Percentiles rank a stretch among this genome's conserved stretches.
phyloP scores from a whole-genome alignment of 2,797 vertebrate species.

The Aulostomus chinensis region DNA sequence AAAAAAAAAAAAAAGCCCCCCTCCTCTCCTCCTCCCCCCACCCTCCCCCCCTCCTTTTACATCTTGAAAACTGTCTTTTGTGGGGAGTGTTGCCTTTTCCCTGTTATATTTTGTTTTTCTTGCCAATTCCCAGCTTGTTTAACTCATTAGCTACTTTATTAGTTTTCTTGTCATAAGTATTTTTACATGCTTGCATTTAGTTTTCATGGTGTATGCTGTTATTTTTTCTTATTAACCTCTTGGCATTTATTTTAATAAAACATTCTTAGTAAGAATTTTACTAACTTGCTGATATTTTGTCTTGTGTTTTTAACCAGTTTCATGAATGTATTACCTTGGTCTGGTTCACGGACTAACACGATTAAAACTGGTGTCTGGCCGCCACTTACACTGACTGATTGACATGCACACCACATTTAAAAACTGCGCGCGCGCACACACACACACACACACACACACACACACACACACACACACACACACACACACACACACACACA shows the following conservation, averaged over 20 bases:
- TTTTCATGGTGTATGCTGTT: conserved; percentile 90
- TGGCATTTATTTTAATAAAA: conserved; percentile 92
- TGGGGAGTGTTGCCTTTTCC: conserved; percentile 82
- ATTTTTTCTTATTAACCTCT: conserved; percentile 88
- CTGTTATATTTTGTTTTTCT: conserved; percentile 76
- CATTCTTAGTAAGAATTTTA: conserved; percentile 91
- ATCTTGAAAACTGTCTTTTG: conserved; percentile 74
- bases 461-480: conserved; percentile 14
- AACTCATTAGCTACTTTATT: conserved; percentile 87
- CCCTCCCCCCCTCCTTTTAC: conserved; percentile 58
- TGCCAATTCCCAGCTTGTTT: conserved; percentile 85
- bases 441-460: conserved; percentile 14
- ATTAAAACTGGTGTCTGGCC: conserved; percentile 83
- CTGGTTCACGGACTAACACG: conserved; percentile 87
- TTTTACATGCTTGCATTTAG: conserved; percentile 91
- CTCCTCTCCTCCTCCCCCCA: conserved; percentile 32
- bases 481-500: conserved; percentile 27
- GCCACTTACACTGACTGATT: conserved; percentile 59
- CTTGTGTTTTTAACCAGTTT: conserved; percentile 88
- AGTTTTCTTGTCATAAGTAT: conserved; percentile 85
- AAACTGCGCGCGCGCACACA: too few relatives aligned
- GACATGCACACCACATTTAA: conserved; percentile 30
- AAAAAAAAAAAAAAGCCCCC: too few relatives aligned
- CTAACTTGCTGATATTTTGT: conserved; percentile 89
- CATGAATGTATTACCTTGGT: conserved; percentile 85